phyloP scores from a whole-genome alignment of 2,888 invertebrate genomes.

The Palloptera scutellata region DNA sequence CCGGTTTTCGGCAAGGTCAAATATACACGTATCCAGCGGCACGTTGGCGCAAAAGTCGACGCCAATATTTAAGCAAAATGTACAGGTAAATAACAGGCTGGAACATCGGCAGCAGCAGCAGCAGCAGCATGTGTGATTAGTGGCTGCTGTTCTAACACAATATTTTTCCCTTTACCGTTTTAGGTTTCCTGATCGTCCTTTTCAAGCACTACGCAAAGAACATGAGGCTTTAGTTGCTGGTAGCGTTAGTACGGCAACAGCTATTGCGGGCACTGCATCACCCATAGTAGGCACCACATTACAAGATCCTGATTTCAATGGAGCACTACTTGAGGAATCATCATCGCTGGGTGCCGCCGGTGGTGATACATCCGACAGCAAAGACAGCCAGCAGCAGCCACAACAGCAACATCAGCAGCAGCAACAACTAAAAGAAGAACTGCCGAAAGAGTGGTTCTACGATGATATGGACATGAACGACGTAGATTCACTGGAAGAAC shows the following conservation, averaged over 20 bases:
- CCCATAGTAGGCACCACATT: constrained; percentile 40
- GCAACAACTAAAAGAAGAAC: constrained; percentile 74
- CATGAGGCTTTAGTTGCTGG: constrained; percentile 55
- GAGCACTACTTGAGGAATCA: constrained; percentile 62
- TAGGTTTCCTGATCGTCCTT: constrained; percentile 62
- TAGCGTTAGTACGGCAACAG: constrained; percentile 34
- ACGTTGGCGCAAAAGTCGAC: constrained; percentile 89
- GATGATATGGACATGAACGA: constrained; percentile 90
- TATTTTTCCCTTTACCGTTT: background rate
- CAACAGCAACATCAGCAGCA: constrained; percentile 73
- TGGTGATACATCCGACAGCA: constrained; percentile 72
- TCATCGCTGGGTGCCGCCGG: constrained; percentile 62
- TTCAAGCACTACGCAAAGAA: constrained; percentile 61
- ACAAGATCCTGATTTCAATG: constrained; percentile 59
- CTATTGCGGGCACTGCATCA: constrained; percentile 44
- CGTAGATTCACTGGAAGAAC: constrained; percentile 90
- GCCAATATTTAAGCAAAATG: constrained; percentile 77
- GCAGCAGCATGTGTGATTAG: no score
- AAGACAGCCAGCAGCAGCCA: constrained; percentile 76
- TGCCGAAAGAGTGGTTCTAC: constrained; percentile 87
- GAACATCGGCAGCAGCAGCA: no score
- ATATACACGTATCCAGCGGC: constrained; percentile 91
- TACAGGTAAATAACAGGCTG: constrained; percentile 53
- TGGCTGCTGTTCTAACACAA: background rate
- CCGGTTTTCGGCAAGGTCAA: constrained; percentile 87